Evolutionary conservation across 2,888 invertebrate species (phyloP), one percentile per base, ranked within the genome.

Genomic region (Allacma fusca): DNA sequence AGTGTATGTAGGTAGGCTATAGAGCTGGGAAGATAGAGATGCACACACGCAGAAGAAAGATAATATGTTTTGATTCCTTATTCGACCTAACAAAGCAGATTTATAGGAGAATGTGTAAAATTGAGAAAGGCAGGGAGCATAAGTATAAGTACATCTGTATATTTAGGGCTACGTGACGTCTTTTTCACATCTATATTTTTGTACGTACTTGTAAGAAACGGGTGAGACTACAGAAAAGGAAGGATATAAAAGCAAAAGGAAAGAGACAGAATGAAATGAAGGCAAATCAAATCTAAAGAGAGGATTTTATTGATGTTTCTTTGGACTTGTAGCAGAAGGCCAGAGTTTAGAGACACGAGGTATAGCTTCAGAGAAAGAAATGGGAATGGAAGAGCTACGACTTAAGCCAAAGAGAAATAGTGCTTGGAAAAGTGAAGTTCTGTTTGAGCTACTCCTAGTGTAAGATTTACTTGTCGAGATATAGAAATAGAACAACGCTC

Each of bases 281-380:
- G 70, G 76, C 70, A 76, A 76, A 76, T 76, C 76, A 76, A 76
- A 70, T 76, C 69, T 68, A 70, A 76, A 59, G 68, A 76, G 70
- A 69, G 50, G 44, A 72, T 76, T 76, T 76, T 76, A 76, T 76
- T 76, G 76, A 76, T 76, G 72, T 72, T 72, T 57, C 72, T 72
- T 72, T 72, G 43, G 70, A 70, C 70, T 70, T 21, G 21, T 21
- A 70, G 67, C 67, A 50, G 75, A 75, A 75, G 67, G 57, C 67
- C 50, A 59, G 59, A 70, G 68, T 57, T 59, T 50, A 70, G 69
- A 21, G 21, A 59, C 57, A 28, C 34, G 29, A 44, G 34, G 16
- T 57, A 7, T 57, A 21, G 4, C 2, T 57, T 4, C 13, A 23
- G 13, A 44, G 28, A 26, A 23, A 44, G 28, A 29, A 19, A 50